Evolutionary conservation across 2,888 invertebrate species (phyloP).

Genomic region (Monopis laevigella): DNA sequence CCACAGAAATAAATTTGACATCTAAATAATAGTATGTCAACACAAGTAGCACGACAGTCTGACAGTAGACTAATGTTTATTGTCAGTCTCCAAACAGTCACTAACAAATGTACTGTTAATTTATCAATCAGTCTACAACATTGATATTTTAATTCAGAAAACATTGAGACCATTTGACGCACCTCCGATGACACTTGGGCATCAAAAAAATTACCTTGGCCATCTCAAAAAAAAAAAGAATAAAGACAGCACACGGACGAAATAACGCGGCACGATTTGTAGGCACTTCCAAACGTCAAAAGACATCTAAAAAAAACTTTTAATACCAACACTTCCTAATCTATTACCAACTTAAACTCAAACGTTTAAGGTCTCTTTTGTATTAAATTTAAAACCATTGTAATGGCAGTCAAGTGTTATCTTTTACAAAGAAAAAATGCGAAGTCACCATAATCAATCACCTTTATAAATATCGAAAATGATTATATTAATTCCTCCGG

Average conservation of each 20-base stretch:
- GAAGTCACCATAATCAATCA: conserved; percentile 60
- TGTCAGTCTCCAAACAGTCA: no score
- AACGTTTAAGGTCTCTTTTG: conserved; percentile 25
- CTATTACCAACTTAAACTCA: conserved; percentile 14
- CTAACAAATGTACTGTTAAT: no score
- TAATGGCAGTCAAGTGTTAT: conserved; percentile 25
- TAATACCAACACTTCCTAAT: conserved; percentile 11
- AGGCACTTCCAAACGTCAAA: conserved; percentile 12
- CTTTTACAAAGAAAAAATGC: conserved; percentile 34
- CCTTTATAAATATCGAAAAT: conserved; percentile 56
- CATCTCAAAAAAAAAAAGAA: background rate
- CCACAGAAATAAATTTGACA: no score
- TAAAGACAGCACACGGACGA: conserved; percentile 6
- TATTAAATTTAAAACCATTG: conserved; percentile 18
- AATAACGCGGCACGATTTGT: conserved; percentile 7
- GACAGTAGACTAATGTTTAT: no score
- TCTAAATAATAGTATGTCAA: no score
- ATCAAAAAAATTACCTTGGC: conserved; percentile 15
- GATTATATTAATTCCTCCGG: conserved; percentile 58
- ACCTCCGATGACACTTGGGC: conserved; percentile 24
- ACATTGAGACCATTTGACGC: background rate
- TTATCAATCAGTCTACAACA: conserved; percentile 5
- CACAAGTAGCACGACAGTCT: no score
- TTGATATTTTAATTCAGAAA: background rate
- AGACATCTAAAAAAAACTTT: conserved; percentile 14